phyloP scores from a whole-genome alignment of 2,113 vertebrate genomes.

The Ascaphus truei region DNA sequence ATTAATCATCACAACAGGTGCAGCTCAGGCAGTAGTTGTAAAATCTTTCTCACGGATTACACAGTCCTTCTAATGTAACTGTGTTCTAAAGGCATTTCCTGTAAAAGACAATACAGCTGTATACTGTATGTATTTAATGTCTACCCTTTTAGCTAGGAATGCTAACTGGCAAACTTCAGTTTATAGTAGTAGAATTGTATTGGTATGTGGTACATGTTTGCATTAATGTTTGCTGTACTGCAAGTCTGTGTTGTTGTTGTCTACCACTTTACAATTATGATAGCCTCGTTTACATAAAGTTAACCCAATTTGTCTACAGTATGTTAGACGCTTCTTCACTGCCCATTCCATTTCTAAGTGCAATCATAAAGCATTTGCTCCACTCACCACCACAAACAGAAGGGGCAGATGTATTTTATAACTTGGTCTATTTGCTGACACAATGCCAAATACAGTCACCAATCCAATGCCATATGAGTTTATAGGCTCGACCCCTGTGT shows the following conservation, averaged over 20 bases:
- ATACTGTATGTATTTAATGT: background rate
- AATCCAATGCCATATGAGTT: too few species aligned
- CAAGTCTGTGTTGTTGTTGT: too few species aligned
- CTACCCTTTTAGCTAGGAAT: background rate
- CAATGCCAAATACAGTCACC: too few species aligned
- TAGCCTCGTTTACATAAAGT: background rate
- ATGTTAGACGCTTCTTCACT: background rate
- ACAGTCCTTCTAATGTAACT: constrained; percentile 15
- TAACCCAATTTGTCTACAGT: background rate
- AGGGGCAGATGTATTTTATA: too few species aligned
- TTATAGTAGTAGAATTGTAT: background rate
- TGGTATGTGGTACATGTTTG: too few species aligned
- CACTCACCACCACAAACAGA: too few species aligned
- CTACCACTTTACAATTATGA: background rate
- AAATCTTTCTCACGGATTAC: constrained; percentile 25
- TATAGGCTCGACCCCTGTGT: too few species aligned
- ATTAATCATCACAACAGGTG: constrained; percentile 35
- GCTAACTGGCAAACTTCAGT: background rate
- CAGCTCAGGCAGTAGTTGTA: constrained; percentile 24
- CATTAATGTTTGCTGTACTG: too few species aligned
- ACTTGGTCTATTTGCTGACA: too few species aligned
- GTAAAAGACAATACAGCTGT: constrained; percentile 21
- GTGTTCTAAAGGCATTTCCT: constrained; percentile 26
- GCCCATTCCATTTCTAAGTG: background rate
- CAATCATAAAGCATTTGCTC: constrained; percentile 1